Evolutionary conservation across 2,113 vertebrate genomes (phyloP), one percentile per base, ranked within the genome.

Genomic region (Actenoides hombroni): DNA sequence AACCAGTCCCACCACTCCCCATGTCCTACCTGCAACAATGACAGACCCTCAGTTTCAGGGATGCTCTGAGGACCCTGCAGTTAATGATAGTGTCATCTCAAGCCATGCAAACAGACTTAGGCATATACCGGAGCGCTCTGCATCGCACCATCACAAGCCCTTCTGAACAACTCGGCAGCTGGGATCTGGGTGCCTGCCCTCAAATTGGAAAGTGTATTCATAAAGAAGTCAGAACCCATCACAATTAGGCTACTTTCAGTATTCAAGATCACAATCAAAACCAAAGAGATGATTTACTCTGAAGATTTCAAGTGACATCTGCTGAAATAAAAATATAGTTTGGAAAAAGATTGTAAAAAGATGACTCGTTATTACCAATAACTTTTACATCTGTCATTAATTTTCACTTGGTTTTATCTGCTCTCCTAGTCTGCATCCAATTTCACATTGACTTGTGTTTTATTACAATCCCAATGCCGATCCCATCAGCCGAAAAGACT

Each of bases 391-490:
- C 96, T 97, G 84, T 69, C 95, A 97, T 96, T 97, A 96, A 96
- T 95, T 96, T 96, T 93, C 96, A 93, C 76, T 95, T 76, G 69
- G 94, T 94, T 98, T 94, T 95, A 96, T 96, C 97, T 97, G 85
- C 90, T 96, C 67, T 60, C 77, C 90, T 74, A 79, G 74, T 42
- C 90, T 93, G 96, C 93, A 96, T 87, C 82, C 84, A 97, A 97
- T 97, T 98, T 97, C 96, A 97, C 95, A 85, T 96, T 61, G 94
- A 93, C 77, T 97, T 97, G 87, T 94, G 93, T 88, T 97, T 97
- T 96, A 97, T 95, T 97, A 90, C 56, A 97, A 92, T 95, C 83
- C 89, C 94, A 93, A 51, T 93, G 94, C 85, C 2, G 82, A 96
- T 86, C 87, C 82, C 89, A 94, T 97, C 92, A 94, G 86, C 93